Conservation (phyloP, 2,797 vertebrate genomes). For the Falco rusticolus region DNA sequence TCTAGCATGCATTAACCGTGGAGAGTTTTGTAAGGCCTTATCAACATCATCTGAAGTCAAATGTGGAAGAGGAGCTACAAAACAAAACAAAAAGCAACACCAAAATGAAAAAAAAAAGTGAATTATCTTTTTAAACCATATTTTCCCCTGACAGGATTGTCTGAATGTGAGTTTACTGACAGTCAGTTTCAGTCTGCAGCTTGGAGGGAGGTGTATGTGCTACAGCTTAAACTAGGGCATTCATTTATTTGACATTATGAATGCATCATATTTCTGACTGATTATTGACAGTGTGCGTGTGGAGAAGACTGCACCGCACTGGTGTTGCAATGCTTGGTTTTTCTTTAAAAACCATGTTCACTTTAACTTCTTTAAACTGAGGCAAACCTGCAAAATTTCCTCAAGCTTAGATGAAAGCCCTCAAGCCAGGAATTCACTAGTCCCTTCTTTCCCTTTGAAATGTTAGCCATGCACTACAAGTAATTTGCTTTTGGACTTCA, state of each 20-base stretch:
- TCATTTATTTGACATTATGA: neutral
- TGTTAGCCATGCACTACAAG: neutral
- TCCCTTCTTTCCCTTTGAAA: neutral
- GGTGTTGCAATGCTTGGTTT: constrained; percentile 34
- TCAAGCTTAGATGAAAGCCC: neutral
- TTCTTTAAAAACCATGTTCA: neutral
- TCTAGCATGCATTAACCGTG: constrained; percentile 94
- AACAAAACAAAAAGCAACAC: constrained; percentile 81
- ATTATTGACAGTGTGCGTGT: constrained; percentile 11
- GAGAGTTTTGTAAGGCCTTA: constrained; percentile 94
- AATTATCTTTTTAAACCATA: constrained; percentile 58
- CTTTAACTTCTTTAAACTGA: neutral
- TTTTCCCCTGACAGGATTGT: constrained; percentile 51
- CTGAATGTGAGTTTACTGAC: neutral
- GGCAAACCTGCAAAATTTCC: constrained; percentile 8
- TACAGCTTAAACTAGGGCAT: constrained; percentile 11
- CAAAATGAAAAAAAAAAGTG: constrained; percentile 78
- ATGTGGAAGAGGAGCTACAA: constrained; percentile 94
- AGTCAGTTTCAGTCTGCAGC: neutral
- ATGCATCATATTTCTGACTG: neutral
- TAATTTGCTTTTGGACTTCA: neutral
- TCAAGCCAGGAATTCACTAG: neutral
- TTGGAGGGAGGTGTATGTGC: neutral
- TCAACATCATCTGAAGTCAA: constrained; percentile 96
- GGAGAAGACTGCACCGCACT: constrained; percentile 66